These are phyloP conservation scores for Liolophura sinensis DNA, from an alignment of 1,140 invertebrate species.

Conservation along the genomic window DNA sequence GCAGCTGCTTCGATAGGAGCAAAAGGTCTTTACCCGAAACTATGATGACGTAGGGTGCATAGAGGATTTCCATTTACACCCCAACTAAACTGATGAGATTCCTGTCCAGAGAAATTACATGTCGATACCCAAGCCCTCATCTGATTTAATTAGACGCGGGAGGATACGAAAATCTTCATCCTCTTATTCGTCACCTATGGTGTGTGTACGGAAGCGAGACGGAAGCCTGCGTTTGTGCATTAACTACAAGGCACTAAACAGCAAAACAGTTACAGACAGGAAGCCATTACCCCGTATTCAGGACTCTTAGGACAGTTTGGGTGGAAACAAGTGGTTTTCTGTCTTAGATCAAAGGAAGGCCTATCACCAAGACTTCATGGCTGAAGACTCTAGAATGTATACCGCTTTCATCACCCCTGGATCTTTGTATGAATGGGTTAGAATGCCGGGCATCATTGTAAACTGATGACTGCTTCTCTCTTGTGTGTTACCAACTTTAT, in stretches of 20 bases:
- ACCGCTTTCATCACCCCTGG: constrained; percentile 22
- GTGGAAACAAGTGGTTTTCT: constrained; percentile 17
- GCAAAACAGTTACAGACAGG: constrained; percentile 9
- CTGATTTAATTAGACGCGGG: constrained; percentile 8
- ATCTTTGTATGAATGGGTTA: constrained; percentile 19
- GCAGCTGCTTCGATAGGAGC: too few species aligned
- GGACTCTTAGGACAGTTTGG: constrained; percentile 15
- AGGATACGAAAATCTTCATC: constrained; percentile 12
- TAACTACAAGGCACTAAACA: constrained; percentile 18
- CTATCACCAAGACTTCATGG: constrained; percentile 19
- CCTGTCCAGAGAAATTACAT: constrained; percentile 3
- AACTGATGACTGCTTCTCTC: too few species aligned
- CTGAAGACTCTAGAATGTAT: constrained; percentile 12
- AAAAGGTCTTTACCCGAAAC: too few species aligned
- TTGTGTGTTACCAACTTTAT: too few species aligned
- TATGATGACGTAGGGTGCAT: constrained; percentile 11
- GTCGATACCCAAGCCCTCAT: constrained; percentile 4
- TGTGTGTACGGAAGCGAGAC: constrained; percentile 24
- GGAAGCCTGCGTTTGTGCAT: constrained; percentile 17
- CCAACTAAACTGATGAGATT: constrained; percentile 3
- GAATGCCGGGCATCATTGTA: too few species aligned
- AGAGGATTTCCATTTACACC: constrained; percentile 5
- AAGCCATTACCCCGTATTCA: constrained; percentile 20
- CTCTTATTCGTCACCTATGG: constrained; percentile 15
- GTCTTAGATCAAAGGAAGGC: constrained; percentile 21